Evolutionary conservation across 1,140 invertebrate species (phyloP), one percentile per base, ranked within the genome.

Genomic region (Trichogramma pretiosum): DNA sequence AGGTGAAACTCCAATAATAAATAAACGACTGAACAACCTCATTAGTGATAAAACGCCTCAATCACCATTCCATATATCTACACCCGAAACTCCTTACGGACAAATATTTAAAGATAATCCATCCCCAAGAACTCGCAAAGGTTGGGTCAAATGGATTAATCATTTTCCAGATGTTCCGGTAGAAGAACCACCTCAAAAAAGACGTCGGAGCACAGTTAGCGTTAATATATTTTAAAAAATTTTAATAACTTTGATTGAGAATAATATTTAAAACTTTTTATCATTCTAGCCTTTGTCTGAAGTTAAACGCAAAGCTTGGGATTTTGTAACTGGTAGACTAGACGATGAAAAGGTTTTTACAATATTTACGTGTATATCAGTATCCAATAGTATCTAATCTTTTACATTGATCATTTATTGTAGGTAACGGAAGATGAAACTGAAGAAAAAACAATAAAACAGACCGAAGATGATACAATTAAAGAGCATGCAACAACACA

Each of bases 51-150:
- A 56, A 55, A 43, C 35, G 49, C 28, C 52, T 51, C 52, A 56
- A 37, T 65, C 66, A 3, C 74, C 71, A 30, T 64, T 64, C 46
- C 62, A 72, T 30, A 58, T 76, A 3, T 58, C 68, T 3, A 80
- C 78, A 1, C 78, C 77, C 2, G 73, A 75, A 9, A 73, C 73
- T 23, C 77, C 77, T 1, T 76, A 77, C 43, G 77, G 76, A 9
- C 62, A 66, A 28, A 33, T 69, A 17, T 74, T 74, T 48, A 62
- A 63, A 26, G 56, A 68, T 0, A 67, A 76, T 62, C 76, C 77
- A 14, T 75, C 76, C 9, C 72, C 73, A 2, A 52, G 61, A 3
- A 69, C 75, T 2, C 65, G 69, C 47, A 74, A 80, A 65, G 59
- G 56, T 3, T 74, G 70, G 64, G 49, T 71, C 17, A 69, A 67